A percentile compares a stretch with the other conserved stretches of the same genome.
Conservation (phyloP, 2,888 invertebrate species). For the Allolobophora icterica region DNA sequence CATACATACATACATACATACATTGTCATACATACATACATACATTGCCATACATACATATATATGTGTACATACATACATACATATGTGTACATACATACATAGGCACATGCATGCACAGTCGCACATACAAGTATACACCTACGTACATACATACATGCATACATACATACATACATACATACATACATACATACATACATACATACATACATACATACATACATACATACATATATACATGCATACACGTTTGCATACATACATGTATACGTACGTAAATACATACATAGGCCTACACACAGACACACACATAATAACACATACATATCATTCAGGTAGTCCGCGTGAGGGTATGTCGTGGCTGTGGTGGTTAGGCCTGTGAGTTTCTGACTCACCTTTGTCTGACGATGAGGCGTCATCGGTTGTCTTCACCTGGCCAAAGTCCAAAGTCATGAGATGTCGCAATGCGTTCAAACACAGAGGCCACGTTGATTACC, state of each 20-base stretch:
- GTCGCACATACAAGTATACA: too few species aligned
- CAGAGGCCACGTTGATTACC: neutral
- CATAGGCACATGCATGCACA: too few species aligned
- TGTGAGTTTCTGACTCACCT: neutral
- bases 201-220: too few species aligned
- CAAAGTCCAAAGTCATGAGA: neutral
- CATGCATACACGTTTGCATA: too few species aligned
- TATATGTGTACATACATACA: too few species aligned
- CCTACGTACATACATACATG: too few species aligned
- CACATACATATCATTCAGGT: neutral
- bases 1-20: too few species aligned
- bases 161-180: too few species aligned
- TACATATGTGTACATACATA: too few species aligned
- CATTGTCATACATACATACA: neutral
- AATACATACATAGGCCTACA: too few species aligned
- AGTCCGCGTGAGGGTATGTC: neutral
- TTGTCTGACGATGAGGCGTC: neutral
- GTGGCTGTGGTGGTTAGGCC: neutral
- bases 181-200: too few species aligned
- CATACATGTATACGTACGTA: too few species aligned
- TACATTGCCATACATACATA: neutral
- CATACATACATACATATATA: neutral
- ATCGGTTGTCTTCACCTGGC: neutral
- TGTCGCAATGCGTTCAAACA: neutral
- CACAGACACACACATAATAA: neutral